A percentile compares a stretch with the other conserved stretches of the same genome.
These are phyloP conservation scores for Branchinecta sandiegonensis DNA, from an alignment of 2,888 invertebrate genomes.

Conservation along the genomic window DNA sequence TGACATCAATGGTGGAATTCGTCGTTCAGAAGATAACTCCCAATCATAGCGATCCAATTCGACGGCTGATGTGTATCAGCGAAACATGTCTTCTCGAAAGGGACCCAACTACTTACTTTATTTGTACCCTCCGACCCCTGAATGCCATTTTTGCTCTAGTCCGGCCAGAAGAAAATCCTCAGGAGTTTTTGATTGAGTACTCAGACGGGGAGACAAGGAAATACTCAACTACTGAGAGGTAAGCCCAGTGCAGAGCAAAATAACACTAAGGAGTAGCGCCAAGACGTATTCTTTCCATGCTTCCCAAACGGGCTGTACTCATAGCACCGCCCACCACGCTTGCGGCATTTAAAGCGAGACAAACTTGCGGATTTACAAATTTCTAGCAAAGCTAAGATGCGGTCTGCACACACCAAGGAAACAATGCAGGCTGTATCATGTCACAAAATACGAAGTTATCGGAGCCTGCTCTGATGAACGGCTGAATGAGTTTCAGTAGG, in stretches of 20 bases:
- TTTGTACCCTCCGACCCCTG: slow-evolving; percentile 68
- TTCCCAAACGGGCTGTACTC: no score
- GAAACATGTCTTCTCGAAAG: slow-evolving; percentile 91
- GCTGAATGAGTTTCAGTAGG: no score
- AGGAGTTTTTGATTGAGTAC: slow-evolving; percentile 86
- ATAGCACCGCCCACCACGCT: no score
- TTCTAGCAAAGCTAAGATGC: no score
- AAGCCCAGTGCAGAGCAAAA: slow-evolving; percentile 28
- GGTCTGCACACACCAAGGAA: no score
- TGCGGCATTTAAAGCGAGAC: no score
- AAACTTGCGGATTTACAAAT: no score
- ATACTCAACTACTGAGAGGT: slow-evolving; percentile 84
- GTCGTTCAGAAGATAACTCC: slow-evolving; percentile 79
- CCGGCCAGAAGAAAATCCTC: slow-evolving; percentile 75
- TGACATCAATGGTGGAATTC: slow-evolving; percentile 94
- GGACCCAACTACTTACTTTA: slow-evolving; percentile 83
- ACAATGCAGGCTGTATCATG: no score
- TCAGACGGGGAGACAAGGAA: slow-evolving; percentile 73
- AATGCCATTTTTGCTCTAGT: slow-evolving; percentile 79
- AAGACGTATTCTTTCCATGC: no score
- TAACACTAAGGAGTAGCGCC: no score
- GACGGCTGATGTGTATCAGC: slow-evolving; percentile 79
- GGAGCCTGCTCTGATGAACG: no score
- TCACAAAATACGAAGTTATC: no score
- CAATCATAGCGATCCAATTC: slow-evolving; percentile 66